Evolutionary conservation across 1,140 invertebrate species (phyloP).

Genomic region (Drosophila lacertosa): DNA sequence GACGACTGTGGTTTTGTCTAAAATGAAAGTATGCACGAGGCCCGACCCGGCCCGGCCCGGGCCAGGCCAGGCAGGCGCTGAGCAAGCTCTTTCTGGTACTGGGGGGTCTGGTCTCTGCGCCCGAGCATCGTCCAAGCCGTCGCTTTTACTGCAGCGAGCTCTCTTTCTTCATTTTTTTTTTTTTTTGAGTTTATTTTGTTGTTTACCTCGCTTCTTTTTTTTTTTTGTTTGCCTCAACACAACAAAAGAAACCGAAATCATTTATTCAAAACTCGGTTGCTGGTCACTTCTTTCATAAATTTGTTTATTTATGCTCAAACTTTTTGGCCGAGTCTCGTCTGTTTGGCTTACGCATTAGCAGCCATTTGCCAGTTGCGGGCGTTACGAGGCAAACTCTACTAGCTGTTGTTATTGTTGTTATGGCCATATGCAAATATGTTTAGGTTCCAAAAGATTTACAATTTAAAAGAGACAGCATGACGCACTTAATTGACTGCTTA

Average conservation of each 20-base stretch:
- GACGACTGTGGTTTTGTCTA: slow-evolving; percentile 19
- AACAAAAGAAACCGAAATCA: slow-evolving; percentile 77
- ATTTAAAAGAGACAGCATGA: slow-evolving; percentile 28
- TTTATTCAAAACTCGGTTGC: slow-evolving; percentile 74
- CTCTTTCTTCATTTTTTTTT: slow-evolving; percentile 51
- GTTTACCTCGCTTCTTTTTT: slow-evolving; percentile 42
- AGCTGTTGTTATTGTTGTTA: slow-evolving; percentile 14
- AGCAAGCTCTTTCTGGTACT: slow-evolving; percentile 14
- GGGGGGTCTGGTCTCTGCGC: slow-evolving; percentile 19
- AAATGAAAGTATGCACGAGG: slow-evolving; percentile 72
- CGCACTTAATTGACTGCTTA: slow-evolving; percentile 27
- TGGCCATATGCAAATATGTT: slow-evolving; percentile 57
- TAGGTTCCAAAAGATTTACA: slow-evolving; percentile 40
- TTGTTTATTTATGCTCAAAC: slow-evolving; percentile 45
- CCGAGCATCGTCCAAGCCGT: slow-evolving; percentile 25
- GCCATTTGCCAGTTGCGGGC: slow-evolving; percentile 35
- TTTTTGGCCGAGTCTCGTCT: slow-evolving; percentile 25
- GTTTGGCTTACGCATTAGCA: slow-evolving; percentile 64
- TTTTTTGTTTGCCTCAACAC: slow-evolving; percentile 48
- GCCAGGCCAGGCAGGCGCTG: slow-evolving; percentile 10
- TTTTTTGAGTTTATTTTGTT: slow-evolving; percentile 63
- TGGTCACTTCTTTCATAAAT: slow-evolving; percentile 74
- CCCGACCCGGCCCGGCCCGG: slow-evolving; percentile 3
- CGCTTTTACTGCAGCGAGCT: slow-evolving; percentile 60
- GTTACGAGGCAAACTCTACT: slow-evolving; percentile 14